Evolutionary conservation across 2,797 vertebrate genomes (phyloP).

Genomic region (Enteromius argenteus): DNA sequence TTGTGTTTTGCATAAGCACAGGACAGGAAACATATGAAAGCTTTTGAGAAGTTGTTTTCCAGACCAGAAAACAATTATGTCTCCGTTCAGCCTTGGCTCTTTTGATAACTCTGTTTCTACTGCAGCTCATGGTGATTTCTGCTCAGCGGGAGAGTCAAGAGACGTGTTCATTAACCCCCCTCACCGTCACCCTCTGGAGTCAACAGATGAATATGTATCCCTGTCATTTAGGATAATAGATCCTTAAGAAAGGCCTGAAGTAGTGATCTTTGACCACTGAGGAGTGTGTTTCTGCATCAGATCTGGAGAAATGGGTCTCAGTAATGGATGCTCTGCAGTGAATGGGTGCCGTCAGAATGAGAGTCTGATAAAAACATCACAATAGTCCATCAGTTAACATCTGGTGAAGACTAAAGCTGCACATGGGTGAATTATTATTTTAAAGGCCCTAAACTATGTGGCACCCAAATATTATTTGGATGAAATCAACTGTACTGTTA

Average conservation of each 20-base stretch:
- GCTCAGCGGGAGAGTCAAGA: conserved; percentile 34
- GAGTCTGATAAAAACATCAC: neutral
- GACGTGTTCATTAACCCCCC: conserved; percentile 27
- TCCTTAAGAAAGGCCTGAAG: conserved; percentile 16
- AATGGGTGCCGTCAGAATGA: no score
- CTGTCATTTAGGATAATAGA: neutral
- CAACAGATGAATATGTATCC: neutral
- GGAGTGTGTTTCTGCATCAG: conserved; percentile 4
- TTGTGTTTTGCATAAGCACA: conserved; percentile 67
- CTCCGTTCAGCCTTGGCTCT: conserved; percentile 36
- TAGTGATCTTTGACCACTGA: conserved; percentile 20
- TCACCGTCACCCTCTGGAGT: neutral
- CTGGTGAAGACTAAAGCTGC: neutral
- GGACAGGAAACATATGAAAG: conserved; percentile 71
- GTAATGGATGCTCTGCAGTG: no score
- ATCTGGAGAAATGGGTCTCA: neutral
- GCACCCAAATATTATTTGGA: neutral
- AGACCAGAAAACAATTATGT: conserved; percentile 65
- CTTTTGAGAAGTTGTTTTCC: conserved; percentile 71
- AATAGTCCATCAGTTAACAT: neutral
- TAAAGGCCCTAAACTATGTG: neutral
- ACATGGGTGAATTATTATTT: neutral
- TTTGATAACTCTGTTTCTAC: conserved; percentile 54
- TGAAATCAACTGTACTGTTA: neutral
- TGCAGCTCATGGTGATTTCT: conserved; percentile 52